Conservation (phyloP, 1,140 invertebrate species). For the Lordiphosa clarofinis region DNA sequence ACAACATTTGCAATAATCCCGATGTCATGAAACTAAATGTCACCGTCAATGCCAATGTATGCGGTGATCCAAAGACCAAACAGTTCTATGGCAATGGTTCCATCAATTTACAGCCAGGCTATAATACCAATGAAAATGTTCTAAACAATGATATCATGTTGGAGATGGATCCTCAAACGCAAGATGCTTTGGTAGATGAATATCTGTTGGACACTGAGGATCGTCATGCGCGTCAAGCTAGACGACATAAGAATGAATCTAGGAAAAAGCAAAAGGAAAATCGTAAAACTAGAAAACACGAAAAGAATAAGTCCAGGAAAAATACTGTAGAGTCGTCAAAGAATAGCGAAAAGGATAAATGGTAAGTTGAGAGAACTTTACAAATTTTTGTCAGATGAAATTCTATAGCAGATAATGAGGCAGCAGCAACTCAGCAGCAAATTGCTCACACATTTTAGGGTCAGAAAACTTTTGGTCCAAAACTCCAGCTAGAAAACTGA, state of each 20-base stretch:
- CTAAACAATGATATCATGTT: background rate
- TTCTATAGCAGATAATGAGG: too few relatives aligned
- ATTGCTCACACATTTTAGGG: too few relatives aligned
- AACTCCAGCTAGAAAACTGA: too few relatives aligned
- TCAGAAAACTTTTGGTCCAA: too few relatives aligned
- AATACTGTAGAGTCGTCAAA: too few relatives aligned
- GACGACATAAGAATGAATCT: background rate
- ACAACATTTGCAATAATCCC: slow-evolving; percentile 18
- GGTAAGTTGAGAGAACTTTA: slow-evolving; percentile 5
- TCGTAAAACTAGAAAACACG: background rate
- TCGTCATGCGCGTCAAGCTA: background rate
- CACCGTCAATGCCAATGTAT: slow-evolving; percentile 56
- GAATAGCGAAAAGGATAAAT: background rate
- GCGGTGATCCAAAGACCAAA: slow-evolving; percentile 54
- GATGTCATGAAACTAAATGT: slow-evolving; percentile 60
- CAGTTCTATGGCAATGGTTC: slow-evolving; percentile 62
- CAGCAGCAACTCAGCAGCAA: too few relatives aligned
- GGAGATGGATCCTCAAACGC: background rate
- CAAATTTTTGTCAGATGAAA: too few relatives aligned
- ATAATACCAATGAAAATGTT: background rate
- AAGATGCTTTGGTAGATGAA: slow-evolving; percentile 4
- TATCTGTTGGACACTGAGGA: slow-evolving; percentile 1
- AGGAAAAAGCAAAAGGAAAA: background rate
- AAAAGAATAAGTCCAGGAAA: background rate
- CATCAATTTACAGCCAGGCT: slow-evolving; percentile 36